Evolutionary conservation across 2,113 vertebrate species (phyloP), one percentile per base, ranked within the genome.

Genomic region (Corvus moneduloides): DNA sequence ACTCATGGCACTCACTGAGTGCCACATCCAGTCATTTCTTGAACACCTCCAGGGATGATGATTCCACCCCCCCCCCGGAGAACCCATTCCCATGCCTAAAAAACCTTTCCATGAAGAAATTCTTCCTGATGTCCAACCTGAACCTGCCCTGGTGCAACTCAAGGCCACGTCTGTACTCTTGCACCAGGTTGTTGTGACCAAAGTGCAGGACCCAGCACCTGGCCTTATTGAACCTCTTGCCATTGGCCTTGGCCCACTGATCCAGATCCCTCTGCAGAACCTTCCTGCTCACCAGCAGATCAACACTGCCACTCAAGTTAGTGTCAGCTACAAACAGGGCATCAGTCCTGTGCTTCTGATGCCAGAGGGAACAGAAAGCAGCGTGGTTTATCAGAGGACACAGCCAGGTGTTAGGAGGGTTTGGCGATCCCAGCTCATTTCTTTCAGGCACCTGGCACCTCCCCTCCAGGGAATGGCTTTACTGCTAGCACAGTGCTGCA

Each of bases 401-500:
- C 22, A 41, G 35, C 2, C 0, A 0, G 46, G 20, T 32, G 32
- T 61, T 33, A 68, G 23, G 30, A 30, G 32, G 35, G 48, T 74
- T 52, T 52, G 56, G 21, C 48, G 33, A 69, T 26, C 2, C 7
- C 24, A 39, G 56, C n/a, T 71, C 6, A 14, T 63, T 64, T 58
- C 48, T 16, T 54, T 43, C 32, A 26, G 35, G 30, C 24, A 54
- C 59, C 8, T 41, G 44, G 41, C 49, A 44, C 64, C n/a, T 55
- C 35, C 64, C 35, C 24, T 41, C 37, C 35, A 78, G 39, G 56
- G 39, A 44, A 13, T 7, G 30, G 44, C 46, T 74, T 75, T 75
- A 32, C 35, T 62, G 51, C 28, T 16, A 15, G n/a, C 61, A 17
- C 0, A 0, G 49, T 13, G 21, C n/a, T 55, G 28, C 35, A 59